Conservation (phyloP, 2,888 invertebrate species). For the Pseudoips prasinana region DNA sequence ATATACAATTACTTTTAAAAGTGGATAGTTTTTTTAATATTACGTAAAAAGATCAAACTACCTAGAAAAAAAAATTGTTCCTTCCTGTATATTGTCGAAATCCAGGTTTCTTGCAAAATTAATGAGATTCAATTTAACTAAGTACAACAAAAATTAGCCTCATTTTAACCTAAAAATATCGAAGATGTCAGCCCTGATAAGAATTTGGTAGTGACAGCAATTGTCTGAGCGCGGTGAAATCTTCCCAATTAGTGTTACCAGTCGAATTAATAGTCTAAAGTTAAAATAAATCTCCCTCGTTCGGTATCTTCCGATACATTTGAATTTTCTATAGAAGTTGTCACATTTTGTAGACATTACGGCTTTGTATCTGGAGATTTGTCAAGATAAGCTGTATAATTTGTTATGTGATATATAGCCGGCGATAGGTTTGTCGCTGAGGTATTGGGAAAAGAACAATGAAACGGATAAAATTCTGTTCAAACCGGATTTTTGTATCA, state of each 20-base stretch:
- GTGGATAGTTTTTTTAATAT: no score
- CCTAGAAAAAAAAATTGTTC: no score
- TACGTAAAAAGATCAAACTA: no score
- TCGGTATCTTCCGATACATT: constrained; percentile 31
- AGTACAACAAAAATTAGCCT: constrained; percentile 1
- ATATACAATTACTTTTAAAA: no score
- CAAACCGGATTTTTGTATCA: no score
- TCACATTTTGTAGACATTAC: constrained; percentile 12
- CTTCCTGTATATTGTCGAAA: no score
- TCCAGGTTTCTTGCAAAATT: no score
- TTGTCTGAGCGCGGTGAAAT: constrained; percentile 39
- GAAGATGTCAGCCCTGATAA: constrained; percentile 22
- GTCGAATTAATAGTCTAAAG: constrained; percentile 49
- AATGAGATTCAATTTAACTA: no score
- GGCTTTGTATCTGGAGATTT: constrained; percentile 15
- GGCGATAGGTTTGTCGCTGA: no score
- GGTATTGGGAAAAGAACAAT: no score
- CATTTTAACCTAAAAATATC: constrained; percentile 9
- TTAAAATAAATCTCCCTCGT: constrained; percentile 25
- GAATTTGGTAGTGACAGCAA: constrained; percentile 25
- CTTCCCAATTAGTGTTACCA: constrained; percentile 55
- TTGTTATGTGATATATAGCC: no score
- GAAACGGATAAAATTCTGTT: no score
- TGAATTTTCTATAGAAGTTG: constrained; percentile 13
- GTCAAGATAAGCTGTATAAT: constrained; percentile 13